Conservation (phyloP, 2,113 vertebrate genomes). For the Sula dactylatra region DNA sequence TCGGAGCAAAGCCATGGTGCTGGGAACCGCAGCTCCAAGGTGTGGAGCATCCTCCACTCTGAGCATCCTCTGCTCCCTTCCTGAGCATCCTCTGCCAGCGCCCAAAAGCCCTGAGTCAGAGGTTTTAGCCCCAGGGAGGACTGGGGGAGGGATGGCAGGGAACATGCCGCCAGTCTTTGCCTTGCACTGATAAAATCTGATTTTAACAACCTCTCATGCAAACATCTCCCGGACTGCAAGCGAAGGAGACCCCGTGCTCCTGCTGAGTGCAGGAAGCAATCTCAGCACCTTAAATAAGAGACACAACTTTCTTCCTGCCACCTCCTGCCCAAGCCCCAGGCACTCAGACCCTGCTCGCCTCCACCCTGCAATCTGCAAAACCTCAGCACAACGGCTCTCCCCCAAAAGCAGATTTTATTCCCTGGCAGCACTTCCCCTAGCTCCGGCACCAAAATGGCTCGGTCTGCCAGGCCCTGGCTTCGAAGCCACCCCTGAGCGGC, state of each 20-base stretch:
- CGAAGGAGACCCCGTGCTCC: fast-evolving
- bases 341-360: not conserved
- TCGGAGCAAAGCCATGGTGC: not conserved
- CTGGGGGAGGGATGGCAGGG: not conserved
- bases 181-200: not conserved
- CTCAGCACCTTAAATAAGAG: not conserved
- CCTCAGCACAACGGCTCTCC: not conserved
- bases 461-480: not conserved
- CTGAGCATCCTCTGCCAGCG: not conserved
- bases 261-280: not conserved
- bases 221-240: not conserved
- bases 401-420: not conserved
- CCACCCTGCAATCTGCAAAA: not conserved
- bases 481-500: not conserved
- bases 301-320: not conserved
- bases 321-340: not conserved
- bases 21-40: not conserved
- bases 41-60: not conserved
- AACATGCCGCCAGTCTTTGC: not conserved
- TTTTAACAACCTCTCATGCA: not conserved
- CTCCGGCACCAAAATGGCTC: not conserved
- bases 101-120: slow-evolving; percentile 6
- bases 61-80: not conserved
- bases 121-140: not conserved
- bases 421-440: not conserved